Conservation (phyloP, 2,113 vertebrate species). For the Irena cyanogastra region DNA sequence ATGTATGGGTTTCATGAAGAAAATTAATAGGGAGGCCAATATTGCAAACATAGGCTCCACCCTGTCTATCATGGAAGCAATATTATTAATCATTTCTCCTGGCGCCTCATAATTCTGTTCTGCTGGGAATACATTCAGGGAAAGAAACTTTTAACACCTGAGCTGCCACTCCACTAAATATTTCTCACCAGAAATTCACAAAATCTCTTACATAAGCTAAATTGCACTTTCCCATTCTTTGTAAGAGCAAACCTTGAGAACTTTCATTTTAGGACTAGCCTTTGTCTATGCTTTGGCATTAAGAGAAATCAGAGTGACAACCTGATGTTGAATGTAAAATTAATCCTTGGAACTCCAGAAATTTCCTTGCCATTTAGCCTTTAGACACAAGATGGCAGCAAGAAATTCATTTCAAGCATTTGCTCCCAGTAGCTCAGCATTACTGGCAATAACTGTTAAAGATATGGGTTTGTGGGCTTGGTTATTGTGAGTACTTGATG, state of each 20-base stretch:
- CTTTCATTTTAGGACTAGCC: background rate
- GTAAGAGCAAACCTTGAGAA: background rate
- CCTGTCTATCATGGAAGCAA: background rate
- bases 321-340: background rate
- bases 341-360: conserved; percentile 4
- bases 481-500: background rate
- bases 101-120: background rate
- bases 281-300: background rate
- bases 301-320: background rate
- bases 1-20: background rate
- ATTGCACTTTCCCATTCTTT: background rate
- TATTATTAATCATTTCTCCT: background rate
- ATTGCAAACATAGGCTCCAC: background rate
- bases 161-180: background rate
- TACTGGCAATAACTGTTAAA: background rate
- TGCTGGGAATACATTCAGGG: background rate
- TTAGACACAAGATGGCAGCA: conserved; percentile 69
- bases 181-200: background rate
- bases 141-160: background rate
- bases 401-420: conserved; percentile 52
- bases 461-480: background rate
- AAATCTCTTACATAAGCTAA: background rate
- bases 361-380: conserved; percentile 56
- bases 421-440: background rate
- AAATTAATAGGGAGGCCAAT: background rate